These are phyloP conservation scores for Crenichthys baileyi DNA, from an alignment of 2,797 vertebrate species.

Conservation along the genomic window DNA sequence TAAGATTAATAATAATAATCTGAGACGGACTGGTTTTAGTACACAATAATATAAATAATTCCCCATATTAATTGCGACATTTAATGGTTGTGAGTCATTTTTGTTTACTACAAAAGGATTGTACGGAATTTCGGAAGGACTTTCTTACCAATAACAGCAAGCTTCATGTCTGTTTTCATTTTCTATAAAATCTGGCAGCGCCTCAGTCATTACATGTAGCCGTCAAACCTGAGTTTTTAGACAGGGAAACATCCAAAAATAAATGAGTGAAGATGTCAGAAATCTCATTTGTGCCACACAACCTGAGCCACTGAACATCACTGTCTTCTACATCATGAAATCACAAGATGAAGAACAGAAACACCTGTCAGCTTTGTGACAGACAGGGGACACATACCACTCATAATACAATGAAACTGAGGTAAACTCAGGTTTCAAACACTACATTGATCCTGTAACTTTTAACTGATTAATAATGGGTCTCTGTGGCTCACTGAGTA, in stretches of 20 bases:
- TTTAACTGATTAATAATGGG: too few species aligned
- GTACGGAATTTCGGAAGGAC: neutral
- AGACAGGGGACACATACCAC: neutral
- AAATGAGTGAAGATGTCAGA: conserved; percentile 2
- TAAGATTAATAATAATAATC: too few species aligned
- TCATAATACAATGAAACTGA: neutral
- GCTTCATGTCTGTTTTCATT: conserved; percentile 6
- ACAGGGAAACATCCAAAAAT: conserved; percentile 11
- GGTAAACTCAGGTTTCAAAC: neutral
- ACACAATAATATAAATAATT: neutral
- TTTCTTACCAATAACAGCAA: neutral
- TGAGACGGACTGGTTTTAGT: neutral
- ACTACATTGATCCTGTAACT: too few species aligned
- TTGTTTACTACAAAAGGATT: neutral
- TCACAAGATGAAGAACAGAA: neutral
- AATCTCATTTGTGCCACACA: conserved; percentile 5
- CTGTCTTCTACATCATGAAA: neutral
- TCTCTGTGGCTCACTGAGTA: too few species aligned
- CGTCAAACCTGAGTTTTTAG: conserved; percentile 17
- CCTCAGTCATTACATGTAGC: conserved; percentile 4
- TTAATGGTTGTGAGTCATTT: neutral
- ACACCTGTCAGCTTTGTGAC: neutral
- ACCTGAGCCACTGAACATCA: neutral
- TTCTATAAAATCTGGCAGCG: neutral
- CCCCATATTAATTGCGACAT: neutral